Evolutionary conservation across 2,888 invertebrate species (phyloP), one percentile per base, ranked within the genome.

Genomic region (Suillia variegata): DNA sequence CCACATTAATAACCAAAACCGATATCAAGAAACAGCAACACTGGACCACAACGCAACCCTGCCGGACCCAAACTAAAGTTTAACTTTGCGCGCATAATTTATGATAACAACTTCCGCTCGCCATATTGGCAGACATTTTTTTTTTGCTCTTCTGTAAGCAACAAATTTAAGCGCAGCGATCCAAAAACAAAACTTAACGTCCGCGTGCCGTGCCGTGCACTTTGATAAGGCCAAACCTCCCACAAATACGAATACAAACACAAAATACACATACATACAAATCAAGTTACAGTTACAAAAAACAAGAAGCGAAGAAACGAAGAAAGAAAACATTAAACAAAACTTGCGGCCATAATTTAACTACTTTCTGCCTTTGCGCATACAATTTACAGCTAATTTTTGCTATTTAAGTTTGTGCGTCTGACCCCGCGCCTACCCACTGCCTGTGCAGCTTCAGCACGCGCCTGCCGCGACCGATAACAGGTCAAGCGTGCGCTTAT

Each of bases 341-440:
- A 38, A 38, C 38, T 5, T 5, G 38, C 38, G n/a, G 13, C 38
- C 38, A 38, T 38, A 38, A n/a, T 38, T 38, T 38, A 38, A 38
- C 38, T 38, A 38, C 15, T 5, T 38, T 38, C 4, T 38, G 38
- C 38, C 38, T 38, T 10, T n/a, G 10, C 38, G 38, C 38, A 38
- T 38, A 38, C 38, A 38, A 38, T 38, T 38, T 38, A 13, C 38
- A 38, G 38, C 38, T 38, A 38, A 38, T 38, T 38, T 38, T 38
- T 38, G 38, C 38, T 38, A 38, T 38, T 38, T 38, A 38, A 38
- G 38, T n/a, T 38, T 13, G n/a, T 13, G n/a, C n/a, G 38, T 8
- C 38, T n/a, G n/a, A 8, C n/a, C 38, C n/a, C 15, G 31, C 12
- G n/a, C 38, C 6, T n/a, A n/a, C 38, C 38, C 10, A n/a, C 38